Conservation (phyloP, 2,113 vertebrate species). For the Gallinago undulata region DNA sequence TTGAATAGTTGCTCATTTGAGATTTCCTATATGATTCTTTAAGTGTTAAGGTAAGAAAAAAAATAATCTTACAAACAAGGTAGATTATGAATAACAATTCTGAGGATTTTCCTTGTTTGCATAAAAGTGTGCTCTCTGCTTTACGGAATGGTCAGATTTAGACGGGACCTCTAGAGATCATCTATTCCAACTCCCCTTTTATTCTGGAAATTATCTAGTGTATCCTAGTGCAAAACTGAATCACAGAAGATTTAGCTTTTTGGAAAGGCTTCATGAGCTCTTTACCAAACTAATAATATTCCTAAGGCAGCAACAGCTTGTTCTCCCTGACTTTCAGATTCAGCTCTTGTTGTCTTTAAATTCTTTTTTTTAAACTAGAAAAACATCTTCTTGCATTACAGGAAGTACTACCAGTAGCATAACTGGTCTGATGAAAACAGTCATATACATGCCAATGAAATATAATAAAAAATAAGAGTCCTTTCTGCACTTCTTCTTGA, state of each 20-base stretch:
- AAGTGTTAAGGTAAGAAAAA: not conserved
- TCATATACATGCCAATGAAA: not conserved
- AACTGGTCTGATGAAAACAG: not conserved
- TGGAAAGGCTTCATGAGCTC: not conserved
- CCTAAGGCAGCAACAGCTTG: not conserved
- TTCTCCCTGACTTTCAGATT: not conserved
- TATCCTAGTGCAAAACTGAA: not conserved
- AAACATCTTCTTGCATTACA: not conserved
- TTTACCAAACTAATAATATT: not conserved
- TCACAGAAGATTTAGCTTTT: not conserved
- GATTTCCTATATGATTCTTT: not conserved
- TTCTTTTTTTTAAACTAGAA: not conserved
- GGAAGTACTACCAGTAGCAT: not conserved
- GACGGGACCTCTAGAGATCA: too few relatives aligned
- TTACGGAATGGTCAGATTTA: too few relatives aligned
- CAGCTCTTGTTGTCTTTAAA: not conserved
- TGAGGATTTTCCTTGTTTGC: not conserved
- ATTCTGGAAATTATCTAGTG: not conserved
- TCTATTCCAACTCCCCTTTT: not conserved
- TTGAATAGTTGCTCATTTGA: not conserved
- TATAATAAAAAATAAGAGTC: not conserved
- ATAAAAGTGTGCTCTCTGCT: not conserved
- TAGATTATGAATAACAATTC: not conserved
- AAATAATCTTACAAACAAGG: not conserved
- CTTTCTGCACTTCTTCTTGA: not conserved